Evolutionary conservation across 2,113 vertebrate species (phyloP), one percentile per base, ranked within the genome.

Genomic region (Parus major): DNA sequence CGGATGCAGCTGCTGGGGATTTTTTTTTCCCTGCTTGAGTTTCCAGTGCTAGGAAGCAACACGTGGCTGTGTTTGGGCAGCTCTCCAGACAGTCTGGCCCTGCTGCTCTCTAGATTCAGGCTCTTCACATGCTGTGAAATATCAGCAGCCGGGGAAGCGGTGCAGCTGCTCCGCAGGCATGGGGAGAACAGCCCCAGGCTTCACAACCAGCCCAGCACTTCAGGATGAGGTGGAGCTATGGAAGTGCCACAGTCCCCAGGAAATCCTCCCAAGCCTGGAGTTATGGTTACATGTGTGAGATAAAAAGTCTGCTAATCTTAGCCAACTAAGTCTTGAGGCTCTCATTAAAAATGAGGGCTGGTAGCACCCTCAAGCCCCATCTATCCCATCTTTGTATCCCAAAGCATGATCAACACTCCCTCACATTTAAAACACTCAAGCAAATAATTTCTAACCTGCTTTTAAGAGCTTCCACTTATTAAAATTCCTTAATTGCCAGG

Each of bases 221-320:
- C 1, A 3, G 3, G 46, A 36, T 1, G 3, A 80, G 66, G 59
- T 4, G 29, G 22, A 33, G 86, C 65, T 31, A 2, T 44, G 33
- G 28, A 56, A 75, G 10, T 6, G 18, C 57, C 28, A 16, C 29
- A 14, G 36, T 18, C 33, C 31, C 0, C 0, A 1, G 80, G 46
- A 94, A 68, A 50, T 17, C 41, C 64, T 44, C 66, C 86, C 36
- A 44, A 27, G 46, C 69, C 60, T 42, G 27, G 21, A 77, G 77
- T 55, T 29, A 6, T 4, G 18, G 21, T 39, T 61, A 86, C 31
- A 16, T 0, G 0, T 7, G 27, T 2, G n/a, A 7, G 7, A 68
- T 56, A 49, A 76, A 88, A 82, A 31, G 20, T 23, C 4, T 33
- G 65, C 35, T 31, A 25, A 18, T 1, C 4, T 46, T 56, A 56